These are phyloP conservation scores for Rhegmatorhina hoffmannsi DNA, from an alignment of 2,113 vertebrate species.

Conservation along the genomic window DNA sequence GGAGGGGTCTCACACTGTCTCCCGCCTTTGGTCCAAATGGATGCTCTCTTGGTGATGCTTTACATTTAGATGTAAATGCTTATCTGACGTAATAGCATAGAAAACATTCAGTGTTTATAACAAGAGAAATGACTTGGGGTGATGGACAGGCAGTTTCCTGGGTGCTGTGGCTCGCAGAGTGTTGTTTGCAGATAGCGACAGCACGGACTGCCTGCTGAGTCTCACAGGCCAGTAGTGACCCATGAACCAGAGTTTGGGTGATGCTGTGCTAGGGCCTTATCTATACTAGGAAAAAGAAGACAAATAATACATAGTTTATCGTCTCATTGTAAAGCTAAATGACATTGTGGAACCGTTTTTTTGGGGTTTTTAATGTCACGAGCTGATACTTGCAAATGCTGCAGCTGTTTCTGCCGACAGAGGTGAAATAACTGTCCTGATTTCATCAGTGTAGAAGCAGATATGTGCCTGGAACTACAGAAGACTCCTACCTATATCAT, in stretches of 20 bases:
- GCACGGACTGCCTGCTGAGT: background rate
- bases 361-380: background rate
- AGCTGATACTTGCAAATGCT: background rate
- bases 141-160: background rate
- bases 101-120: background rate
- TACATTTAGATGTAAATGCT: background rate
- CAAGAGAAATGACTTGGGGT: too few species aligned
- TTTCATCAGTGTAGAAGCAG: conserved; percentile 10
- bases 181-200: background rate
- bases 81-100: background rate
- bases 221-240: conserved; percentile 19
- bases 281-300: conserved; percentile 19
- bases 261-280: conserved; percentile 23
- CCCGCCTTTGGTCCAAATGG: background rate
- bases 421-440: conserved; percentile 14
- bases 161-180: background rate
- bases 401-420: background rate
- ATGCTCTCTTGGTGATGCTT: background rate
- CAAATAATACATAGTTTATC: conserved; percentile 31
- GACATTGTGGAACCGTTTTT: background rate
- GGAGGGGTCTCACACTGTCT: background rate
- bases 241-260: background rate
- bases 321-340: background rate
- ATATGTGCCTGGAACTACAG: background rate
- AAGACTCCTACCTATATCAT: background rate